Base-by-base conservation (phyloP, 2,113 vertebrate genomes). In the Percina caprodes region DNA sequence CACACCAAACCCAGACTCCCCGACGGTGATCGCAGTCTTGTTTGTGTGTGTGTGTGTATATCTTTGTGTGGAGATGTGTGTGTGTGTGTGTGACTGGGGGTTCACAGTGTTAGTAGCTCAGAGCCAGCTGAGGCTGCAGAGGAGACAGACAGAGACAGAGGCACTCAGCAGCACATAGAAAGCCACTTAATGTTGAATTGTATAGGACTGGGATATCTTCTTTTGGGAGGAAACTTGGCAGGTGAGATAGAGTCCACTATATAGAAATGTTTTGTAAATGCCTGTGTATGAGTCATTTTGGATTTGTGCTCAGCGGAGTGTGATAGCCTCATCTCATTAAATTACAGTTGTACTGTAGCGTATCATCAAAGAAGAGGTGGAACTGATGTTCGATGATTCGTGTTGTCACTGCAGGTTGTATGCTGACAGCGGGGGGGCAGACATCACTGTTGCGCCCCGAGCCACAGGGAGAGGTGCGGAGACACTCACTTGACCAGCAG, bases 21-120 rank as follows among this genome's bases (percentile, higher is more conserved):
- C 15, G 65, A 76, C 88, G 79, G 88, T 18, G 77, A 82, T 82
- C 24, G 18, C 54, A 74, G 67, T 83, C 26, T 63, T 84, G 79
- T 82, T 63, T 77, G 70, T 63, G 85, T 74, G 69, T 79, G 66
- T 69, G 86, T 60, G 33, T 72, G 56, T 77, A 14, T 66, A 6
- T 63, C 16, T 56, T n/a, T 80, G 68, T 72, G 69, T 66, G 81
- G 21, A 8, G 56, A 18, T 58, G n/a, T n/a, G n/a, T 70, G 84
- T 54, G 16, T 74, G 67, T 67, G 75, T 71, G 86, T 69, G 69
- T 45, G 42, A 78, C 81, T 71, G 61, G 73, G 82, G 87, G 85
- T 90, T 93, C 94, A 88, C 87, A 90, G 74, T 86, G 76, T 84
- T 84, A 48, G 87, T 85, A 87, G 86, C 85, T 89, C 91, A 89